Evolutionary conservation across 2,113 vertebrate species (phyloP).

Genomic region (Pimephales promelas): DNA sequence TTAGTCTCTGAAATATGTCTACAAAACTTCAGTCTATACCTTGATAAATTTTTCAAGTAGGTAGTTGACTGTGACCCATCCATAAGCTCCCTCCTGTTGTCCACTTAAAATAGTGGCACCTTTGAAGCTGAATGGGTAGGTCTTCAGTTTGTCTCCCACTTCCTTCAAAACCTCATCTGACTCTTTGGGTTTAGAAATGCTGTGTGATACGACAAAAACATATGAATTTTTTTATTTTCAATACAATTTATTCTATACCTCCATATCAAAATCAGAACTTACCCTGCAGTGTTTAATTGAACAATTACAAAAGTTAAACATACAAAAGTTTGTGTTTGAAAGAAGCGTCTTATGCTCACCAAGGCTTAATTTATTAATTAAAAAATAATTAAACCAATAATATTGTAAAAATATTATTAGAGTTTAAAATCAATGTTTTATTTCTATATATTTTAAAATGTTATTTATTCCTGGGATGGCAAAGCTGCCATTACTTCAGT

Average conservation of each 20-base stretch:
- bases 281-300: background rate
- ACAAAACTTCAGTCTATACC: constrained; percentile 64
- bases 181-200: constrained; percentile 63
- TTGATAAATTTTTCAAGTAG: constrained; percentile 81
- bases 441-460: no score
- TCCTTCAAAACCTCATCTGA: constrained; percentile 72
- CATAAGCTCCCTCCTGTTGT: constrained; percentile 81
- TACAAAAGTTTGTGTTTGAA: no score
- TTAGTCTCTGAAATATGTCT: background rate
- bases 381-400: no score
- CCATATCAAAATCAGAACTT: background rate
- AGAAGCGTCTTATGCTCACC: no score
- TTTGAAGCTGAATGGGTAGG: constrained; percentile 79
- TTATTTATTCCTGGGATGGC: background rate
- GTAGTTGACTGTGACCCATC: constrained; percentile 89
- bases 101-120: constrained; percentile 81
- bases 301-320: no score
- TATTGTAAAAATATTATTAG: no score
- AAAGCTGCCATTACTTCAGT: background rate
- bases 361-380: no score
- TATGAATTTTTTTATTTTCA: background rate
- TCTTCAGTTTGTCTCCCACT: constrained; percentile 71
- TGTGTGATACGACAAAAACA: constrained; percentile 57
- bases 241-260: background rate
- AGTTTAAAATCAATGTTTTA: no score